These are phyloP conservation scores for Sorex araneus DNA, from an alignment of 2,113 vertebrate species.

Conservation along the genomic window DNA sequence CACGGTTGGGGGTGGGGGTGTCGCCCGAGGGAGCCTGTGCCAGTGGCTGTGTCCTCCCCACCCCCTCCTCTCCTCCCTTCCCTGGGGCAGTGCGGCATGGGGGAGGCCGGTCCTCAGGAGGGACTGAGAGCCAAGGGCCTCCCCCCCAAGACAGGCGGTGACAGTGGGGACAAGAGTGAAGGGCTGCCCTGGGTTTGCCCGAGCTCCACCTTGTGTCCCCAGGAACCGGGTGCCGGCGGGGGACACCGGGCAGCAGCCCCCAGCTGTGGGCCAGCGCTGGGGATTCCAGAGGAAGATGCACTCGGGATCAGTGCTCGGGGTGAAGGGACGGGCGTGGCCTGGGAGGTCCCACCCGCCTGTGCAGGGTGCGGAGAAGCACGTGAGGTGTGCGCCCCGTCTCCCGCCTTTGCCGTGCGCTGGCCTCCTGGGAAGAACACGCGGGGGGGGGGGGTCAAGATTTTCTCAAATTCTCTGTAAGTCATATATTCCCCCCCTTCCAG, in stretches of 20 bases:
- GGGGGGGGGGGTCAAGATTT: conserved; percentile 3
- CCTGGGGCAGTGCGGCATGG: background rate
- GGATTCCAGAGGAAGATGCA: too few species aligned
- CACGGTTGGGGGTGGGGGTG: too few species aligned
- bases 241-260: too few species aligned
- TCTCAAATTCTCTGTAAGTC: conserved; percentile 71
- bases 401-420: background rate
- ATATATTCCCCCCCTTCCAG: background rate
- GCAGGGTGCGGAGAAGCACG: too few species aligned
- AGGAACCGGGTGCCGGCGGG: too few species aligned
- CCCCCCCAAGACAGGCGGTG: too few species aligned
- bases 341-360: background rate
- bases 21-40: background rate
- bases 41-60: background rate
- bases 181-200: background rate
- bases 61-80: background rate
- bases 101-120: fast-evolving
- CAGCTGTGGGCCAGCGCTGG: too few species aligned
- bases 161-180: fast-evolving
- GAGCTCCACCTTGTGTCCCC: too few species aligned
- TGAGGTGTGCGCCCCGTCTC: conserved; percentile 20
- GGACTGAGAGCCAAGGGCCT: too few species aligned
- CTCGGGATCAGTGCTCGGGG: too few species aligned
- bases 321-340: background rate
- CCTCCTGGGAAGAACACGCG: conserved; percentile 32